These are phyloP conservation scores for Lagria hirta DNA, from an alignment of 2,888 invertebrate species.

Conservation along the genomic window DNA sequence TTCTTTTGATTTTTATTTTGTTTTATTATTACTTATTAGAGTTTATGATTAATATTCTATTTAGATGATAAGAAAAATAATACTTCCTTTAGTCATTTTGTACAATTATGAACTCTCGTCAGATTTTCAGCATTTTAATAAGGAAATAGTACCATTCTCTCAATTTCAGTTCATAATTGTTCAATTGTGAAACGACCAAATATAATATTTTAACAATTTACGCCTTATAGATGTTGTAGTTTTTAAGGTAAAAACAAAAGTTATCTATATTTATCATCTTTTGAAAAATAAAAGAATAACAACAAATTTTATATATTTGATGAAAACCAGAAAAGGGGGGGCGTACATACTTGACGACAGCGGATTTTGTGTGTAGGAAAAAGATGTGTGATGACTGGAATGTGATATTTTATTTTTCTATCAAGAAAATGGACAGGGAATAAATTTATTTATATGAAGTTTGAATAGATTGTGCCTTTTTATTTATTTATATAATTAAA, in stretches of 20 bases:
- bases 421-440: conserved; percentile 40
- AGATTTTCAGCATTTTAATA: conserved; percentile 7
- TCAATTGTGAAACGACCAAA: conserved; percentile 49
- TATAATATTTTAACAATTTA: conserved; percentile 45
- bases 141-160: conserved; percentile 8
- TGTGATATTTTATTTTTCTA: conserved; percentile 56
- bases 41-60: conserved; percentile 22
- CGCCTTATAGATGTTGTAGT: conserved; percentile 50
- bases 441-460: conserved; percentile 46
- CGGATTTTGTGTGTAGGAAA: conserved; percentile 28
- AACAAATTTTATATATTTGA: conserved; percentile 36
- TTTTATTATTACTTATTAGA: conserved; percentile 9
- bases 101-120: conserved; percentile 24
- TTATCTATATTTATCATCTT: conserved; percentile 33
- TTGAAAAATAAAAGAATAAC: conserved; percentile 21
- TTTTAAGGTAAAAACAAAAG: conserved; percentile 33
- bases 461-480: conserved; percentile 54
- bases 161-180: conserved; percentile 33
- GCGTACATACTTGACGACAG: conserved; percentile 28
- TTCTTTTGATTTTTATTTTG: conserved; percentile 11
- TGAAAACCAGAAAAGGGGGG: too few species aligned
- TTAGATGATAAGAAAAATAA: conserved; percentile 19
- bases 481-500: conserved; percentile 49
- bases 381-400: conserved; percentile 44
- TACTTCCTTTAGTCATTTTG: conserved; percentile 28